Conservation (phyloP, 2,113 vertebrate species). For the Chloebia gouldiae region DNA sequence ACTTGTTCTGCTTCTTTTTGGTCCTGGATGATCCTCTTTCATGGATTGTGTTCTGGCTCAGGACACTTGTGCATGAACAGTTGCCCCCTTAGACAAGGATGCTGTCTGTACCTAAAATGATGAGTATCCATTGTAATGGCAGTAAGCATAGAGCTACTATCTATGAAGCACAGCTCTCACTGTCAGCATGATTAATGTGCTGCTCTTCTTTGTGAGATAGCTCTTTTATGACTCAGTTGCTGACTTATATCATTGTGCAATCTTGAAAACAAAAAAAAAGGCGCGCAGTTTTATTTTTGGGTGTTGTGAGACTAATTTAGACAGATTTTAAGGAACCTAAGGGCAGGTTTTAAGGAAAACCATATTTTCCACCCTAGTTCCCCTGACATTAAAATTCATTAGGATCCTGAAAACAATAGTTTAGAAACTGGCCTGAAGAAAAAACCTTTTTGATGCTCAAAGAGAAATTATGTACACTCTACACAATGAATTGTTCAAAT, state of each 20-base stretch:
- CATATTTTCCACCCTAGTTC: background rate
- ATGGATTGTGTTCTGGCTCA: background rate
- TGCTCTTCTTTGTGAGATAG: background rate
- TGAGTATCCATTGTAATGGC: background rate
- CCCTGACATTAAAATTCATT: background rate
- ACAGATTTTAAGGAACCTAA: background rate
- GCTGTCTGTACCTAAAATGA: background rate
- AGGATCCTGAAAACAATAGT: background rate
- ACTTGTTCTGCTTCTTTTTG: background rate
- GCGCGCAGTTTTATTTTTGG: background rate
- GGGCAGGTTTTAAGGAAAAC: too few relatives aligned
- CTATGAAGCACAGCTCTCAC: background rate
- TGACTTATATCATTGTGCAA: background rate
- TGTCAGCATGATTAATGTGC: slow-evolving; percentile 21
- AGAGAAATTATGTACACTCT: background rate
- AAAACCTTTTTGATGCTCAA: background rate
- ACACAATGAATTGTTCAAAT: background rate
- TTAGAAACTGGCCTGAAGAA: background rate
- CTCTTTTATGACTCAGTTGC: background rate
- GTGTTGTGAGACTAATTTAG: background rate
- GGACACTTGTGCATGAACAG: background rate
- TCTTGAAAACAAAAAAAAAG: background rate
- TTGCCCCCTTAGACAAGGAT: background rate
- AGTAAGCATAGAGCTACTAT: background rate
- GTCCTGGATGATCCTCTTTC: background rate